A percentile compares a stretch with the other conserved stretches of the same genome.
phyloP scores from a whole-genome alignment of 2,113 vertebrate species.

The Thamnophis sirtalis region DNA sequence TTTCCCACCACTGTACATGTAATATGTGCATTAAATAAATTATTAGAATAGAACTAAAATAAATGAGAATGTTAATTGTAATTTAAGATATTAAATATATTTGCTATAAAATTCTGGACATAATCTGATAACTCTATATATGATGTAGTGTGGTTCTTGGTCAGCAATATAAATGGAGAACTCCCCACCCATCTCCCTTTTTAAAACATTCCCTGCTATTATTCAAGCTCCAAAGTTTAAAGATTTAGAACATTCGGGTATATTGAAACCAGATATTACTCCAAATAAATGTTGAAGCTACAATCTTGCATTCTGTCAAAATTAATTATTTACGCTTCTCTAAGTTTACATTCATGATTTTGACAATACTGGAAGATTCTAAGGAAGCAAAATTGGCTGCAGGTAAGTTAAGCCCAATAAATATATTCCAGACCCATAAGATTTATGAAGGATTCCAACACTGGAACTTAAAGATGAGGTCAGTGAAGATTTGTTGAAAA shows the following conservation, averaged over 20 bases:
- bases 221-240: conserved; percentile 30
- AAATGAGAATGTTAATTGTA: conserved; percentile 20
- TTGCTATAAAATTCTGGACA: background rate
- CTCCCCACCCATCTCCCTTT: background rate
- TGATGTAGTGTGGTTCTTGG: conserved; percentile 24
- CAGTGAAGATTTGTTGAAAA: background rate
- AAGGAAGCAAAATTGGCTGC: conserved; percentile 7
- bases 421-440: conserved; percentile 25
- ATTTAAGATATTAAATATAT: background rate
- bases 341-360: conserved; percentile 33
- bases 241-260: conserved; percentile 19
- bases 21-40: background rate
- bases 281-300: conserved; percentile 45
- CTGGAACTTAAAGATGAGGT: conserved; percentile 29
- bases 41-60: background rate
- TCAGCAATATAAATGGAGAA: conserved; percentile 31
- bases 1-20: too few species aligned
- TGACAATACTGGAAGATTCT: conserved; percentile 25
- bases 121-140: conserved; percentile 31
- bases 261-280: conserved; percentile 49
- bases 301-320: conserved; percentile 38
- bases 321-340: conserved; percentile 31
- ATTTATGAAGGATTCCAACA: background rate
- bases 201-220: conserved; percentile 22
- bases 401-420: conserved; percentile 11